phyloP scores from a whole-genome alignment of 1,140 invertebrate species.

The Colletes latitarsis region DNA sequence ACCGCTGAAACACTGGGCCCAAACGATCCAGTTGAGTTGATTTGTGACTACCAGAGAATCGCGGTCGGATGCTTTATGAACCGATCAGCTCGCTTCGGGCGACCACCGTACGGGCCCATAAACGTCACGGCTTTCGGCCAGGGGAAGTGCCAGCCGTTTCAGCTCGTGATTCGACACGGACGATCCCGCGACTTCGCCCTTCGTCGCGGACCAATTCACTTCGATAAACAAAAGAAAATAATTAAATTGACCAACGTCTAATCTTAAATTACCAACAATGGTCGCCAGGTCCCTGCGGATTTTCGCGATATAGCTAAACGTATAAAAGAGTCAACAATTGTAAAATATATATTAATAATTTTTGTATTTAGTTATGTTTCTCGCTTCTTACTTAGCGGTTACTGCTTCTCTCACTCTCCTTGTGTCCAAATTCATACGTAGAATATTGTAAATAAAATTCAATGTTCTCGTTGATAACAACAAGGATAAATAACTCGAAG shows the following conservation, averaged over 20 bases:
- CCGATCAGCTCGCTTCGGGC: conserved; percentile 68
- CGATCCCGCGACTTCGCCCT: neutral
- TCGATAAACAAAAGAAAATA: neutral
- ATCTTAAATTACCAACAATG: no score
- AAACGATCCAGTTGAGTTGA: conserved; percentile 74
- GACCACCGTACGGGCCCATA: conserved; percentile 69
- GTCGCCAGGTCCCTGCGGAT: no score
- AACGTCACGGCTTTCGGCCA: conserved; percentile 67
- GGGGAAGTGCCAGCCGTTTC: conserved; percentile 40
- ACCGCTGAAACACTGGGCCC: conserved; percentile 68
- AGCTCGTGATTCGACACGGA: neutral
- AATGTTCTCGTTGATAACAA: neutral
- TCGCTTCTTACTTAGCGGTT: no score
- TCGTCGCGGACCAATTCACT: neutral
- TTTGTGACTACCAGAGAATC: conserved; percentile 70
- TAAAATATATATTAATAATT: no score
- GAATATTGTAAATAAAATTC: no score
- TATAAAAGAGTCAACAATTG: no score
- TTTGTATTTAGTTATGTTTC: no score
- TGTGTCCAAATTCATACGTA: no score
- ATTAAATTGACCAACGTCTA: no score
- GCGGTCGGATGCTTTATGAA: conserved; percentile 75
- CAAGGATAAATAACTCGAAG: no score
- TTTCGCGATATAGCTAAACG: no score
- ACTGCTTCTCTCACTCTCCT: no score